A percentile compares a stretch with the other conserved stretches of the same genome.
Conservation (phyloP, 2,888 invertebrate species). For the Orchesella flavescens region DNA sequence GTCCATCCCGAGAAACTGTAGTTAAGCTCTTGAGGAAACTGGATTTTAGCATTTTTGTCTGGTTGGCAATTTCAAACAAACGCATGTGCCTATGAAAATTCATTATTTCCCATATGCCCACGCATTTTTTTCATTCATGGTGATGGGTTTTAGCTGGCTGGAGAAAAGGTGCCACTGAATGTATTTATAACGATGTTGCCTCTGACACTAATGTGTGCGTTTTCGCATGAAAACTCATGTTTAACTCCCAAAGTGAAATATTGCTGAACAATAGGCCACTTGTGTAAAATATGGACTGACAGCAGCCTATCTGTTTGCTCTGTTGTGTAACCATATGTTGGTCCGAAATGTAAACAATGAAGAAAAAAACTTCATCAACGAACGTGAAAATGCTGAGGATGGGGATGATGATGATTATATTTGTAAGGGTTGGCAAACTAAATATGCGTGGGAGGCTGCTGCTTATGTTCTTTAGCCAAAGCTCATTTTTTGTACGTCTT, state of each 20-base stretch:
- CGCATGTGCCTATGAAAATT: conserved; percentile 17
- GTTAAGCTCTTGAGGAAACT: conserved; percentile 25
- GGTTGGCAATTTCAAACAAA: conserved; percentile 30
- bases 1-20: background rate
- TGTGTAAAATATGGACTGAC: conserved; percentile 34
- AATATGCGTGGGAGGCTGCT: background rate
- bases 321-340: no score
- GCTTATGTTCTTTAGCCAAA: background rate
- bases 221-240: conserved; percentile 33
- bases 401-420: background rate
- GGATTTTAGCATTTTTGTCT: conserved; percentile 11
- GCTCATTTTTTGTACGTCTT: background rate
- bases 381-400: no score
- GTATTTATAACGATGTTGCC: background rate
- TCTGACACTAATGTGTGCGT: conserved; percentile 22
- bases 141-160: background rate
- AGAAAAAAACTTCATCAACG: background rate
- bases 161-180: conserved; percentile 46
- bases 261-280: conserved; percentile 24
- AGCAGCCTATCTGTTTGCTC: background rate
- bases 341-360: conserved; percentile 5
- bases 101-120: conserved; percentile 17
- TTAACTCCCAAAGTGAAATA: conserved; percentile 15
- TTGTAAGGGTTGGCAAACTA: background rate
- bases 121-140: background rate